phyloP scores from a whole-genome alignment of 2,888 invertebrate genomes.

The Luperina testacea region DNA sequence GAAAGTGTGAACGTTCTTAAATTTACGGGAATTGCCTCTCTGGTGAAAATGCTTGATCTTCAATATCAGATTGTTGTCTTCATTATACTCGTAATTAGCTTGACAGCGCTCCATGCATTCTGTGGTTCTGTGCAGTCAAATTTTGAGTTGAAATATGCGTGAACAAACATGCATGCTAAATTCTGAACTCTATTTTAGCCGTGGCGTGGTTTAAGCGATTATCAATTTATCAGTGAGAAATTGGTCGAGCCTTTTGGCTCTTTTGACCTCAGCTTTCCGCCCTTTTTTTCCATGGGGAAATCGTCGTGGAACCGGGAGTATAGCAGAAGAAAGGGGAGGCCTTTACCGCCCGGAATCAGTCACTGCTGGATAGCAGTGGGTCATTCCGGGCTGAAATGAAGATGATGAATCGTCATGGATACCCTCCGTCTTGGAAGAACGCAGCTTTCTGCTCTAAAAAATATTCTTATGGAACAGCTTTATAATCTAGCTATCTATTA shows the following conservation, averaged over 20 bases:
- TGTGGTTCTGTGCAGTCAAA: too few species aligned
- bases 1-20: too few species aligned
- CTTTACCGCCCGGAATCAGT: neutral
- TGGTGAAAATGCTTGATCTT: too few species aligned
- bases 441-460: neutral
- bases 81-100: neutral
- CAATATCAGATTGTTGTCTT: neutral
- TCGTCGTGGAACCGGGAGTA: neutral
- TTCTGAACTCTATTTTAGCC: neutral
- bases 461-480: neutral
- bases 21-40: too few species aligned
- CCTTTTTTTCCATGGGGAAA: neutral
- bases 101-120: neutral
- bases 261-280: neutral
- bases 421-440: too few species aligned
- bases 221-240: neutral
- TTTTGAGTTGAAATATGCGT: neutral
- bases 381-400: neutral
- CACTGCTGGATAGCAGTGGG: neutral
- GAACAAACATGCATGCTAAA: neutral
- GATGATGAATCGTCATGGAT: neutral
- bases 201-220: neutral
- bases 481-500: constrained; percentile 33
- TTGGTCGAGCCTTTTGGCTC: neutral
- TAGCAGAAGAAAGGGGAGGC: neutral